Base-by-base conservation (phyloP, 2,888 invertebrate genomes). In the Tribolium freemani region DNA sequence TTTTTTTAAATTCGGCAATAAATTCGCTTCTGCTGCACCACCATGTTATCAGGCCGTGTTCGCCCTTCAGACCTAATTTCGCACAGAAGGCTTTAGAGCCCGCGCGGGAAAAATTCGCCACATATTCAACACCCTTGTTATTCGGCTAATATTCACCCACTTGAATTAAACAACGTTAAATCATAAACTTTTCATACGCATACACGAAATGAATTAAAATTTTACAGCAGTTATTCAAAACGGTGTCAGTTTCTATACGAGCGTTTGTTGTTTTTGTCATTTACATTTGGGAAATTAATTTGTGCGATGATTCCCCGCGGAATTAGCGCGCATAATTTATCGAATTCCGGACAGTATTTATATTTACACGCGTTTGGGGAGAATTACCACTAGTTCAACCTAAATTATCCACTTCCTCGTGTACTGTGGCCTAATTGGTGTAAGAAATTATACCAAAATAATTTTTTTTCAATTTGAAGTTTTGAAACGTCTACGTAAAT, bases 171-270 rank as follows among this genome's bases (percentile, higher is more conserved):
- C 81, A 79, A 77, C 79, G 73, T 76, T 82, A 82, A 82, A 82
- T 82, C 81, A 82, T 82, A 67, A 78, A 82, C 79, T 82, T 82
- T 82, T 85, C 85, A 85, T 80, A 78, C 81, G 83, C 84, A 84
- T 81, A 83, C 83, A 83, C 75, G 82, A 81, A 82, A 84, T 84
- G 84, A 85, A 84, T 85, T 84, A 84, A 84, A 84, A 84, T 85
- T 84, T 84, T 83, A 84, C 83, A 83, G 80, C 83, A 80, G 78
- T 80, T 79, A 80, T 80, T 79, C 77, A 80, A 76, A 78, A 78
- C 74, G 75, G 76, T 80, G 80, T 79, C 77, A 77, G 77, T 77
- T 79, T 78, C 76, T 78, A 77, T 73, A 69, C 61, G 76, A 69
- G 71, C 77, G 75, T 79, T 78, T 77, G 78, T 79, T 81, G 79